Evolutionary conservation across 1,140 invertebrate genomes (phyloP), one percentile per base, ranked within the genome.

Genomic region (Papilio aristodemus): DNA sequence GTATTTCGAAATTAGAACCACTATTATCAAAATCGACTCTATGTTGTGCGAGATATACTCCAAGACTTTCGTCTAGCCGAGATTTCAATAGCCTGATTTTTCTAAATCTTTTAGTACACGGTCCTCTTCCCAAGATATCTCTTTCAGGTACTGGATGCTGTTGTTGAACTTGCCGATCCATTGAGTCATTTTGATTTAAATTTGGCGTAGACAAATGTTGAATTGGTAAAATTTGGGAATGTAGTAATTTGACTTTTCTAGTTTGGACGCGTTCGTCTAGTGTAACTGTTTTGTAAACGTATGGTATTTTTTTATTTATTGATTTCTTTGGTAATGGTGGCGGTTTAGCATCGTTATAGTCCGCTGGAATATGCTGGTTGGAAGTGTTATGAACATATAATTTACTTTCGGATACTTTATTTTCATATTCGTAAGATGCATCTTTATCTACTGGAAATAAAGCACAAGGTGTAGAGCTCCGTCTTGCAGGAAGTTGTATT

Each of bases 11-110:
- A 71, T 93, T 92, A 66, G 87, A 86, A 57, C 85, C 89, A 67
- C 85, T 90, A 57, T 80, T 89, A 71, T 92, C 87, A 73, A 93
- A 86, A 73, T 92, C 87, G 41, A 92, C 87, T 79, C 93, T 92
- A 80, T 95, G 94, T 68, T 95, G 94, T 3, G 94, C 94, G 68
- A 95, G 80, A 76, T 95, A 93, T n/a, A 95, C 93, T 0, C 95
- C 95, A 36, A 95, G 87, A 78, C 93, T 94, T 75, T 95, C 95
- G 73, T 94, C 94, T 25, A 94, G 87, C 67, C 93, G 93, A 9
- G 92, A 93, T 75, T 94, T 95, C 69, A 93, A 79, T 76, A 94
- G 74, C 71, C 93, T 89, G 19, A 94, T 90, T 78, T 93, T 93
- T 71, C 93, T 89, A 76, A 93, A 94, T 50, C 93, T 81, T 54